Percentiles rank a stretch among this genome's conserved stretches.
phyloP scores from a whole-genome alignment of 2,113 vertebrate species.

The Arizona elegans region DNA sequence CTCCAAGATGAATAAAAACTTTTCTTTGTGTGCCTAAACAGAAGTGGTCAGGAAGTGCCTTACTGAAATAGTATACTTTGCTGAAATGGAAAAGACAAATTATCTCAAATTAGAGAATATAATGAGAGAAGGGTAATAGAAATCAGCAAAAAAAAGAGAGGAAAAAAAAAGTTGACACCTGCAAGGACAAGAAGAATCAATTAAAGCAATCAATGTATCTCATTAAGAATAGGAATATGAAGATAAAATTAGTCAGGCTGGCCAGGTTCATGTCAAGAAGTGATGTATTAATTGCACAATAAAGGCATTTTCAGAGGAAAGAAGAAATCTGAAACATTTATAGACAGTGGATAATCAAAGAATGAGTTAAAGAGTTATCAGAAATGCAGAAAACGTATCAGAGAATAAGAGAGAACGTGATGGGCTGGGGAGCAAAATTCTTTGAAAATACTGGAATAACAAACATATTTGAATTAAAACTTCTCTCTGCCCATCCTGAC shows the following conservation, averaged over 20 bases:
- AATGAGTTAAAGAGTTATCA: neutral
- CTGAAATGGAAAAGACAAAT: neutral
- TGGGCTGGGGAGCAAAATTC: neutral
- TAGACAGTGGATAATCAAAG: conserved; percentile 3
- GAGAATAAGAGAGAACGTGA: neutral
- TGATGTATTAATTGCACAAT: conserved; percentile 16
- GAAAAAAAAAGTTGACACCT: neutral
- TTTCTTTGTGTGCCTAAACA: neutral
- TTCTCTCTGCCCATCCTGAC: neutral
- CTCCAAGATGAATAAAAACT: neutral
- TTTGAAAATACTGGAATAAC: neutral
- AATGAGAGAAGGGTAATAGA: neutral
- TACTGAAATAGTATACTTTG: neutral
- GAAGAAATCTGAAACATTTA: conserved; percentile 5
- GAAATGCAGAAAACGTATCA: neutral
- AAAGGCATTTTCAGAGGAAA: conserved; percentile 17
- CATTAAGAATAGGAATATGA: conserved; percentile 23
- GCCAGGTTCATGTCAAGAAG: conserved; percentile 4
- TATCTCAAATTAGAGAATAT: neutral
- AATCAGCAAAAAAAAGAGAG: neutral
- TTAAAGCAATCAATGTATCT: conserved; percentile 23
- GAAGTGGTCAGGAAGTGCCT: neutral
- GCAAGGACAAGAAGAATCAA: conserved; percentile 31
- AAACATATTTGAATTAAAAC: neutral
- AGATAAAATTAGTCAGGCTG: conserved; percentile 23